Percentiles rank a stretch among this genome's conserved stretches.
phyloP scores from a whole-genome alignment of 2,113 vertebrate species.

The Vireo altiloquus region DNA sequence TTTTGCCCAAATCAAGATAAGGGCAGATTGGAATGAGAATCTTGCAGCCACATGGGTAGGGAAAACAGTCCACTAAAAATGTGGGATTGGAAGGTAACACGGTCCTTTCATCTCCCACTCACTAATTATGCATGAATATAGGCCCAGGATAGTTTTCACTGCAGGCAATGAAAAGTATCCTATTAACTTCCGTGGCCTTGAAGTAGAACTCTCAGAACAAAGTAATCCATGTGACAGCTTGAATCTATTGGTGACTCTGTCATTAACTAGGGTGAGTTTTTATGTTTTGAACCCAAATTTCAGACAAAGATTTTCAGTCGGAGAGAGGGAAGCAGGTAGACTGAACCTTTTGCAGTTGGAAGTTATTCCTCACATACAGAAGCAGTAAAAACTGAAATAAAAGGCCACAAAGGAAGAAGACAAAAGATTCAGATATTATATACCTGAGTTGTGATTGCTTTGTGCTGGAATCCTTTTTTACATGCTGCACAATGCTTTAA shows the following conservation, averaged over 20 bases:
- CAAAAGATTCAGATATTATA: background rate
- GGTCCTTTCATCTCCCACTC: constrained; percentile 4
- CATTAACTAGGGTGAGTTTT: background rate
- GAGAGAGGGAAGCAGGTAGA: background rate
- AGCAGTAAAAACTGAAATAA: background rate
- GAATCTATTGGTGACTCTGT: background rate
- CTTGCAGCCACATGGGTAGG: constrained; percentile 35
- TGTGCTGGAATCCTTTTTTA: background rate
- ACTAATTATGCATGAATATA: background rate
- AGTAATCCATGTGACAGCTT: background rate
- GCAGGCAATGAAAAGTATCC: background rate
- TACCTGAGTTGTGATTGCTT: background rate
- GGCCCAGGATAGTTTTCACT: constrained; percentile 11
- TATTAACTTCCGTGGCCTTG: background rate
- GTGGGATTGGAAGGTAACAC: background rate
- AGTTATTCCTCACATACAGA: background rate
- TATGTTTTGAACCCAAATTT: background rate
- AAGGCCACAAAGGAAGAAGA: background rate
- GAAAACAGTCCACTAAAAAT: constrained; percentile 22
- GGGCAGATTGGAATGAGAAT: constrained; percentile 14
- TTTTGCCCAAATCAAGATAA: constrained; percentile 8
- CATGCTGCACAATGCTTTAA: background rate
- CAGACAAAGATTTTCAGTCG: background rate
- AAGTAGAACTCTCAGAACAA: background rate
- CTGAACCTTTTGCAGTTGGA: background rate